Conservation (phyloP, 2,797 vertebrate species). For the Cetoscarus ocellatus region DNA sequence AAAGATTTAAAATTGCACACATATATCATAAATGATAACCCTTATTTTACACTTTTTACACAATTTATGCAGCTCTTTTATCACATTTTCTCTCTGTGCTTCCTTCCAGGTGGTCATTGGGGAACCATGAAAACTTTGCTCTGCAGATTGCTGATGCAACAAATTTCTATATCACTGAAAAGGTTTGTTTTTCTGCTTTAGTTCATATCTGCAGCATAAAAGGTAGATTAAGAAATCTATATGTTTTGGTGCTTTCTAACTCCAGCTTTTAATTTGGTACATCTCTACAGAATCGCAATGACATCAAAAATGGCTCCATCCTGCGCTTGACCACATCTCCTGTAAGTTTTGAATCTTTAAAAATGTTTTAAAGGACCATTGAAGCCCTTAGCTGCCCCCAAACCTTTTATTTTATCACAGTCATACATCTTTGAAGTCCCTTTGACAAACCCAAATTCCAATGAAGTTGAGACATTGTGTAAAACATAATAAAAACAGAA, state of each 20-base stretch:
- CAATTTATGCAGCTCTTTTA: conserved; percentile 20
- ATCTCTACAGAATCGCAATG: conserved; percentile 93
- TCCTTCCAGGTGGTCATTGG: conserved; percentile 91
- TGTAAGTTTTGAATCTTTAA: conserved; percentile 82
- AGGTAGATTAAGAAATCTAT: neutral
- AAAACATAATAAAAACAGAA: no score
- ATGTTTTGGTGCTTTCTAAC: conserved; percentile 1
- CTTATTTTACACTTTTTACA: conserved; percentile 35
- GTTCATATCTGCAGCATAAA: neutral
- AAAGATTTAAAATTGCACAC: neutral
- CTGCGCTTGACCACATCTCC: conserved; percentile 95
- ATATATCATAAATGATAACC: conserved; percentile 29
- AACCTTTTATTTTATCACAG: no score
- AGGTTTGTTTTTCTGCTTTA: conserved; percentile 81
- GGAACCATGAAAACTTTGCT: conserved; percentile 93
- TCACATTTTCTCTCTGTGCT: conserved; percentile 20
- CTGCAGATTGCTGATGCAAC: conserved; percentile 96
- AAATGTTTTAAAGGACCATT: neutral
- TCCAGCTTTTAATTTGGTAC: conserved; percentile 20
- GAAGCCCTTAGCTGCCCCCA: no score
- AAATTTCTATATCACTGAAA: conserved; percentile 99
- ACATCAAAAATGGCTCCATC: conserved; percentile 98
- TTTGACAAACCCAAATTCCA: no score
- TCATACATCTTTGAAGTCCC: no score
- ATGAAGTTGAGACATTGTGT: no score